Evolutionary conservation across 2,113 vertebrate species (phyloP).

Genomic region (Raja brachyura): DNA sequence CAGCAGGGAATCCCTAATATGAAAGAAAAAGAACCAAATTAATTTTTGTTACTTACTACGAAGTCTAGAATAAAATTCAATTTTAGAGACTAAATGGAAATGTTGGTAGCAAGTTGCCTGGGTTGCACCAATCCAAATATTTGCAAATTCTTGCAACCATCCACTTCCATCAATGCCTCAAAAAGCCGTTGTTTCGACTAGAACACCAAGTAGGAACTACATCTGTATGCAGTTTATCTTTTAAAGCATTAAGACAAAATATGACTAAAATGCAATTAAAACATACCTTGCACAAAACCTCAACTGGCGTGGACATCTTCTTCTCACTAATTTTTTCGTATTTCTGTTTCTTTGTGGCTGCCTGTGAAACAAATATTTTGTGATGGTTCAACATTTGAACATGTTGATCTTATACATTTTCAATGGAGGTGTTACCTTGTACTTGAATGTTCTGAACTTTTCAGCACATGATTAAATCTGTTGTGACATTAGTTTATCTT

Average conservation of each 20-base stretch:
- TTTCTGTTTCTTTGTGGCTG: constrained; percentile 99
- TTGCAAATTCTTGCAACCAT: background rate
- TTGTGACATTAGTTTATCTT: background rate
- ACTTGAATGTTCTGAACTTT: background rate
- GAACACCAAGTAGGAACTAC: background rate
- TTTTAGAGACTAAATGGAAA: too few relatives aligned
- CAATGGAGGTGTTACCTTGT: background rate
- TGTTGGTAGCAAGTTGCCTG: background rate
- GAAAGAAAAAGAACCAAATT: constrained; percentile 10
- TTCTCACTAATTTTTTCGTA: constrained; percentile 99
- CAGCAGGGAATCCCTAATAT: constrained; percentile 89
- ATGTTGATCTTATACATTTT: background rate
- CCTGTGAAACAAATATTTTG: constrained; percentile 65
- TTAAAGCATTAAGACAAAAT: background rate
- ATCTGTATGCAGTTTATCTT: background rate
- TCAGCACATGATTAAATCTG: background rate
- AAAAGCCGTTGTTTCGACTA: background rate
- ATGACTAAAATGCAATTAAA: background rate
- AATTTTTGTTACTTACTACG: background rate
- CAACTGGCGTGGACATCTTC: constrained; percentile 99
- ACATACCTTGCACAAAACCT: constrained; percentile 97
- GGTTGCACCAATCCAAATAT: background rate
- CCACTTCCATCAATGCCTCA: background rate
- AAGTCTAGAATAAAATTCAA: background rate
- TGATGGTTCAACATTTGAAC: background rate